Evolutionary conservation across 2,888 invertebrate genomes (phyloP), one percentile per base, ranked within the genome.

Genomic region (Epinotia ramella): DNA sequence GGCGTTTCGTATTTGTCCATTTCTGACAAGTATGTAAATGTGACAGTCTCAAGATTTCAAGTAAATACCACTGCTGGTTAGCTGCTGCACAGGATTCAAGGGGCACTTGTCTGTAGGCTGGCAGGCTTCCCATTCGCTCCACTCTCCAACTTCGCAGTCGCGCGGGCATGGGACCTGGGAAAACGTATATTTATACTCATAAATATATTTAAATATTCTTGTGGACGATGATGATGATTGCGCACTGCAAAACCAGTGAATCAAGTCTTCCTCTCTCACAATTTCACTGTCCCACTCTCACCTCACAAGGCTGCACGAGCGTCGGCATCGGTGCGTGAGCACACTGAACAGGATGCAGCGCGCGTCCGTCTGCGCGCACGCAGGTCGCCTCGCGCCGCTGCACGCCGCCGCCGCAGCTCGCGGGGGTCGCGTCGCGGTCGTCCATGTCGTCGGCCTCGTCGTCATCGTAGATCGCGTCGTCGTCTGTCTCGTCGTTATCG

Each of bases 61-160:
- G 6, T n/a, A 68, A 63, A 72, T 86, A 95, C 95, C 95, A 64
- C 91, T 93, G 5, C 94, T 91, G 44, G 94, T 95, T 2, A 94
- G 87, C 76, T 94, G 94, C 79, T 94, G 94, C 0, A 94, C 94
- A 0, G 94, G 94, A 73, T 89, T 93, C 75, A 94, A 81, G 2
- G 95, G 95, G 63, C 95, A 95, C n/a, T 94, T 94, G 68, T 93
- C 93, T 12, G 94, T 89, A 0, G 95, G 95, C 73, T 95, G 94
- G 80, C 96, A 96, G 0, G 95, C 94, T 0, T 95, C 95, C 96
- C 96, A 96, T n/a, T 94, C 90, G 3, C 95, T 92, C 96, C 96
- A 96, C 28, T 95, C 93, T 0, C 95, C 95, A 0, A 96, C 95
- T 82, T 95, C 94, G 79, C 96, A 96, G 81, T 96, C 96, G 64